Evolutionary conservation across 2,797 vertebrate species (phyloP).

Genomic region (Agapornis canus): DNA sequence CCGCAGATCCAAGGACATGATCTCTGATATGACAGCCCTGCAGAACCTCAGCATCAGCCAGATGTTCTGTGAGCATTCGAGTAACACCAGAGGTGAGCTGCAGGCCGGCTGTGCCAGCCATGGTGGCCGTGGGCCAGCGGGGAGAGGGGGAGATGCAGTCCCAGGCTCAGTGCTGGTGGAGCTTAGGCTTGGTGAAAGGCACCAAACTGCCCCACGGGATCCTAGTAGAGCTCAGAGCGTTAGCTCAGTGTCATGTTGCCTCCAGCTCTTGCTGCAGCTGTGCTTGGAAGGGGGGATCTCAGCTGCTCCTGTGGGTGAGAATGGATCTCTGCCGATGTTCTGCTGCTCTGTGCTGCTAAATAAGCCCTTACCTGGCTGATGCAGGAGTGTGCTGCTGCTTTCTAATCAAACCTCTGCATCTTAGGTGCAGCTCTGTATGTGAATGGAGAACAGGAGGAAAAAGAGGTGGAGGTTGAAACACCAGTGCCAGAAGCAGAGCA

Average conservation of each 20-base stretch:
- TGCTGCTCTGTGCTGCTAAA: background rate
- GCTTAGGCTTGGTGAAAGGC: accelerated
- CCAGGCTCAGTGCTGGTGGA: background rate
- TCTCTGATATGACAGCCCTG: conserved; percentile 86
- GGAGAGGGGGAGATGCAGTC: background rate
- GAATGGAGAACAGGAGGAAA: background rate
- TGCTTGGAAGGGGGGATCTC: background rate
- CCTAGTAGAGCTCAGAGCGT: background rate
- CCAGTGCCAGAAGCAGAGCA: background rate
- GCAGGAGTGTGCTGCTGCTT: background rate
- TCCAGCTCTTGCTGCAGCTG: background rate
- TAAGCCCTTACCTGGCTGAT: background rate
- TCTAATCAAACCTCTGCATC: background rate
- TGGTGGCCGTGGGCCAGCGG: accelerated
- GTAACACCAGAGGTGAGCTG: conserved; percentile 70
- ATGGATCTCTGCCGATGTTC: background rate
- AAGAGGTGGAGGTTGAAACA: background rate
- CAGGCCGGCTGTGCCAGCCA: background rate
- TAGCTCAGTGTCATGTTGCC: background rate
- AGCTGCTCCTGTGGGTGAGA: background rate
- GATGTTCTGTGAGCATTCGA: conserved; percentile 79
- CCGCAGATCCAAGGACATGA: conserved; percentile 85
- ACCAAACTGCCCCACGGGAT: background rate
- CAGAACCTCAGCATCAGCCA: conserved; percentile 89
- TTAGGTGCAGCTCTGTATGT: background rate